Conservation (phyloP, 2,797 vertebrate genomes). For the Sebastes reedi region DNA sequence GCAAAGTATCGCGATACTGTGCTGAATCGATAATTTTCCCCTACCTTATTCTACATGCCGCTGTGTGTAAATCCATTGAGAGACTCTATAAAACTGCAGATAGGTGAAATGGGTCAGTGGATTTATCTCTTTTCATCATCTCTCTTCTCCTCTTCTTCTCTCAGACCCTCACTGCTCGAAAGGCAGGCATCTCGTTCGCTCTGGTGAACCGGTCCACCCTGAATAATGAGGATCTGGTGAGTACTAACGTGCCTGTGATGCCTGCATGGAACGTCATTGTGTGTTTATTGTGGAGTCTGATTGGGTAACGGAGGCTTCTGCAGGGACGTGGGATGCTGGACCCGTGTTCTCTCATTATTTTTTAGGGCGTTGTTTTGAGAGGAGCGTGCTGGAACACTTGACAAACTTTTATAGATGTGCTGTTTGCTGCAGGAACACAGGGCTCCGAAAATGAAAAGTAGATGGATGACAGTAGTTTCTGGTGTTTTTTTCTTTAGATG, state of each 20-base stretch:
- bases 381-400: not conserved
- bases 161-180: conserved; percentile 96
- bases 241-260: conserved; percentile 61
- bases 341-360: conserved; percentile 35
- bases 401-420: conserved; percentile 23
- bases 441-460: conserved; percentile 35
- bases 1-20: too few species aligned
- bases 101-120: conserved; percentile 17
- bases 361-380: conserved; percentile 1
- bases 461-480: conserved; percentile 25
- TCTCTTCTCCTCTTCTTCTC: not conserved
- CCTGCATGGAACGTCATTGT: conserved; percentile 27
- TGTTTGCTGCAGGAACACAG: conserved; percentile 25
- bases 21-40: accelerated
- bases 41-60: not conserved
- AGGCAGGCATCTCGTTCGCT: conserved; percentile 96
- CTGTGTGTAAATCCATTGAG: conserved; percentile 2
- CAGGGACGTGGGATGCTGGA: conserved; percentile 7
- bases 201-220: conserved; percentile 94
- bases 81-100: not conserved
- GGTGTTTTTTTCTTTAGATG: conserved; percentile 13
- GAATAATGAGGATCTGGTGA: conserved; percentile 96
- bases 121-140: conserved; percentile 18
- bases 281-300: conserved; percentile 17
- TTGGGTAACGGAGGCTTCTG: conserved; percentile 12